These are phyloP conservation scores for Cyprinus carpio DNA, from an alignment of 2,113 vertebrate species.

Conservation along the genomic window DNA sequence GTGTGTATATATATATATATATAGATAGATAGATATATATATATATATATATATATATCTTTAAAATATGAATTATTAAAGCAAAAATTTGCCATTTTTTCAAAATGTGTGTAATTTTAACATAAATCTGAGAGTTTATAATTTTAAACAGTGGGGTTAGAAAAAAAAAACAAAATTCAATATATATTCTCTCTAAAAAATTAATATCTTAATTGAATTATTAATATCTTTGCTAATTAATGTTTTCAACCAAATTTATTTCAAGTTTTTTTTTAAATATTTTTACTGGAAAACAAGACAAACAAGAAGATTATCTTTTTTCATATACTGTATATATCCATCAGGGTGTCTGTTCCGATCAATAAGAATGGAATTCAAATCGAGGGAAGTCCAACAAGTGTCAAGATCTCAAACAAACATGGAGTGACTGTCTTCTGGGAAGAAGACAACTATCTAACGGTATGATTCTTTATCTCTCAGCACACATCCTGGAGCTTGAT, in stretches of 20 bases:
- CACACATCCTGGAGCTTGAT: background rate
- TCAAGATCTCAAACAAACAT: conserved; percentile 77
- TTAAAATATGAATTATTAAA: no score
- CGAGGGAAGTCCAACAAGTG: conserved; percentile 62
- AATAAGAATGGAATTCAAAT: conserved; percentile 76
- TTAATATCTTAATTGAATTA: no score
- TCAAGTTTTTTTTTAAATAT: background rate
- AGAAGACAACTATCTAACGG: conserved; percentile 80
- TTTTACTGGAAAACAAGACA: background rate
- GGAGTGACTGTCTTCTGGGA: conserved; percentile 84
- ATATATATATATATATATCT: no score
- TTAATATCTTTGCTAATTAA: no score
- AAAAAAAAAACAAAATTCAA: no score
- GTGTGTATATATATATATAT: no score
- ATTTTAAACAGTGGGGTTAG: no score
- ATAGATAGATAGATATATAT: no score
- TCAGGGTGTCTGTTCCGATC: conserved; percentile 76
- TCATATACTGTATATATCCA: background rate
- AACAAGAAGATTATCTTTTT: background rate
- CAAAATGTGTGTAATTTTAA: no score
- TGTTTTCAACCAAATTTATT: background rate
- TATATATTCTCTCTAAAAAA: no score
- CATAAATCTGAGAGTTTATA: no score
- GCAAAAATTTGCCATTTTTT: no score
- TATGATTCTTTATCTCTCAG: conserved; percentile 63